These are phyloP conservation scores for Orchesella flavescens DNA, from an alignment of 2,888 invertebrate genomes.

Conservation along the genomic window DNA sequence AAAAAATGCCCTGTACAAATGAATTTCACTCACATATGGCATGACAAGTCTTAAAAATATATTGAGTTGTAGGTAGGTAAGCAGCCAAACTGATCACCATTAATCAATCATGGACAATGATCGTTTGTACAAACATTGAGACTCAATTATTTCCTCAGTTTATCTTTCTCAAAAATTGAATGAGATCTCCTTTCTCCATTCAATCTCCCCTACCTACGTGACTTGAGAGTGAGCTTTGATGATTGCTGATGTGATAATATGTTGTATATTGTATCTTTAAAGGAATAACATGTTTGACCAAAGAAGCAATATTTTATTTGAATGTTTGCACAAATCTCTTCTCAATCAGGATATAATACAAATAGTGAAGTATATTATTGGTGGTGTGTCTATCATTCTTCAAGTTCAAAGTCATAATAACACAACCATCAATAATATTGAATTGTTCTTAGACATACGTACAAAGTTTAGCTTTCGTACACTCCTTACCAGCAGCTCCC, in stretches of 20 bases:
- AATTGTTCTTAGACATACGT: neutral
- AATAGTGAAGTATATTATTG: too few relatives aligned
- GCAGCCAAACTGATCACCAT: constrained; percentile 41
- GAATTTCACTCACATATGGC: constrained; percentile 33
- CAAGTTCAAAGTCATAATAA: constrained; percentile 18
- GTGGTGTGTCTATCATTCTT: constrained; percentile 14
- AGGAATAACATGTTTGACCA: neutral
- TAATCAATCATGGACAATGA: constrained; percentile 58
- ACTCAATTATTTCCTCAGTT: constrained; percentile 19
- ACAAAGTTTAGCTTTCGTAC: too few relatives aligned
- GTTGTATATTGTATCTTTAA: neutral
- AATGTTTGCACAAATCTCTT: neutral
- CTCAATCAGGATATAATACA: neutral
- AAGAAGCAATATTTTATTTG: neutral
- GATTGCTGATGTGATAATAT: too few relatives aligned
- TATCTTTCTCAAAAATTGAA: neutral
- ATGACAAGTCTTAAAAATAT: too few relatives aligned
- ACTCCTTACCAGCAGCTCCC: constrained; percentile 13
- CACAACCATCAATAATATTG: neutral
- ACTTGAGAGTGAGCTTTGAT: too few relatives aligned
- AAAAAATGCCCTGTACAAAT: constrained; percentile 18
- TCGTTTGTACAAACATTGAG: constrained; percentile 19
- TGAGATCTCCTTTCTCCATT: neutral
- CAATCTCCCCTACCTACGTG: neutral
- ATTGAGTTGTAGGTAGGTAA: too few relatives aligned